Conservation (phyloP, 2,888 invertebrate genomes). For the Hoplodrina blanda region DNA sequence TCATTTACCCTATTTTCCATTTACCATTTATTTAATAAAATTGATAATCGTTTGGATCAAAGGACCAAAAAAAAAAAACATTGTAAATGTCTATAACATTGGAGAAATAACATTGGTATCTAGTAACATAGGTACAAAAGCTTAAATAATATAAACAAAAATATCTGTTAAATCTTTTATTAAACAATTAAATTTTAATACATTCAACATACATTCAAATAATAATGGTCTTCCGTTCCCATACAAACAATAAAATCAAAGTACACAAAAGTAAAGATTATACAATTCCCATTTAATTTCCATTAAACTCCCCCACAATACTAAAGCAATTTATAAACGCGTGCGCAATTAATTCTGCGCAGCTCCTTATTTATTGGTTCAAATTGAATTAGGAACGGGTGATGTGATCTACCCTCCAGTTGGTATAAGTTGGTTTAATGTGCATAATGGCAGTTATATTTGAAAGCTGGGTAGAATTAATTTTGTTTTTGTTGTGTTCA, state of each 20-base stretch:
- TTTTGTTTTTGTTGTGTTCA: constrained; percentile 14
- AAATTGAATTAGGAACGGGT: constrained; percentile 64
- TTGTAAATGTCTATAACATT: too few relatives aligned
- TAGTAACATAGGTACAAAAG: too few relatives aligned
- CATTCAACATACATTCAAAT: background rate
- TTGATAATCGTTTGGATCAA: too few relatives aligned
- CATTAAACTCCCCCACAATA: constrained; percentile 50
- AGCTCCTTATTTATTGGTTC: constrained; percentile 59
- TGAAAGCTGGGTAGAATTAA: constrained; percentile 12
- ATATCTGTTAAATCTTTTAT: too few relatives aligned
- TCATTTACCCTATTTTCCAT: too few relatives aligned
- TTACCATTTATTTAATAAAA: too few relatives aligned
- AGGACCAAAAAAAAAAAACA: too few relatives aligned
- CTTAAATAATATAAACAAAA: too few relatives aligned
- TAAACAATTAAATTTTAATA: background rate
- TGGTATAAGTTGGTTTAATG: constrained; percentile 15
- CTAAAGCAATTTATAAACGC: constrained; percentile 54
- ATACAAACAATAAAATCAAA: constrained; percentile 21
- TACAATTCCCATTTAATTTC: constrained; percentile 29
- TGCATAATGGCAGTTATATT: constrained; percentile 33
- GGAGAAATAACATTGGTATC: too few relatives aligned
- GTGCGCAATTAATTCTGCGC: constrained; percentile 57
- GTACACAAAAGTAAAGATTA: constrained; percentile 27
- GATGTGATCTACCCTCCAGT: constrained; percentile 60
- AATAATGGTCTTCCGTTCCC: constrained; percentile 2